Base-by-base conservation (phyloP, 2,797 vertebrate genomes). In the Urosaurus nigricauda region DNA sequence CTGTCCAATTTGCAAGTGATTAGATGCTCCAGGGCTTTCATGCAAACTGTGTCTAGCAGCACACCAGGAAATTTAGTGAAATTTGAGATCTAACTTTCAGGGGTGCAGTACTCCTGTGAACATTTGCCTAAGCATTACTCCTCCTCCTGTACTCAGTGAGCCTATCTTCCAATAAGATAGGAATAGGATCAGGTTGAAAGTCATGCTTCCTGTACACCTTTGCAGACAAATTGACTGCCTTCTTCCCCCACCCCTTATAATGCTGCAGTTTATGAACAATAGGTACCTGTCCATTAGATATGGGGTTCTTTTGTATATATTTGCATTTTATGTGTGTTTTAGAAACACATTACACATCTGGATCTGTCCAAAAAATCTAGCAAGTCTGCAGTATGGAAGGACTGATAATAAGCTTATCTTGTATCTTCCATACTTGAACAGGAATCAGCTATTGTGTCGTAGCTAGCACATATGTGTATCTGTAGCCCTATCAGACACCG, bases 1-100 rank as follows among this genome's bases (percentile, higher is more conserved):
- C 47, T 84, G 60, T 58, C 60, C 60, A 78, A 79, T 88, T 84
- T 84, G 53, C 82, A 88, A 83, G 35, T 79, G 47, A 79, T 79
- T 84, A 88, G 60, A 32, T 56, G 37, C 24, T 29, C n/a, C 74
- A 83, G 60, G 24, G 47, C 35, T 7, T 51, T 53, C 16, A 12
- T 56, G 47, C 63, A 88, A 84, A 78, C 53, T 84, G 11, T 5
- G 19, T 40, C 83, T n/a, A 84, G 43, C 74, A 88, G 78, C 81
- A 56, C 87, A 88, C 47, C 9, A 40, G 73, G 87, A 87, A 63
- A 43, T 58, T 73, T 81, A 19, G 63, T 82, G 70, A 71, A 82
- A 60, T 43, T 40, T 75, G 77, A 26, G n/a, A 87, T 29, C 47
- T 40, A 24, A 11, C 17, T 81, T 79, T 68, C 40, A 35, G 65